A percentile compares a stretch with the other conserved stretches of the same genome.
Conservation (phyloP, 2,113 vertebrate species). For the Azemiops feae region DNA sequence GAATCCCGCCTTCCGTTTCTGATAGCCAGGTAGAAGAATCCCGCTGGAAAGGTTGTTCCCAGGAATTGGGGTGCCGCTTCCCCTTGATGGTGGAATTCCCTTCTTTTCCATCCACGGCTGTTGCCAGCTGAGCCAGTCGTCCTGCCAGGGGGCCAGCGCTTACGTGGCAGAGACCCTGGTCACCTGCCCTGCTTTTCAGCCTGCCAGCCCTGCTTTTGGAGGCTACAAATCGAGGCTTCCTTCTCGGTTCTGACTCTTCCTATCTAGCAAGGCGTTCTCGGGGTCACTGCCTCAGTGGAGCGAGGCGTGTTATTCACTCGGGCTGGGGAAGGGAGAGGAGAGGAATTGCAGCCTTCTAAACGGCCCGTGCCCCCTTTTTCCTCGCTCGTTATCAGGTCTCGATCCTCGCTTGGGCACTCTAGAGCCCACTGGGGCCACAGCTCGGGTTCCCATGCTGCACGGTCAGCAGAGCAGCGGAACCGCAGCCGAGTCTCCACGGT, state of each 20-base stretch:
- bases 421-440: conserved; percentile 87
- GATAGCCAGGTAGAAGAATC: background rate
- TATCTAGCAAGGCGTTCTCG: background rate
- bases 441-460: conserved; percentile 79
- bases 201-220: background rate
- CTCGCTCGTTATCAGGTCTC: conserved; percentile 74
- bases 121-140: background rate
- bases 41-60: background rate
- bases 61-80: background rate
- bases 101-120: background rate
- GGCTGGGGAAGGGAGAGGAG: background rate
- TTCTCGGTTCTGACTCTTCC: background rate
- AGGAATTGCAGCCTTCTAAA: background rate
- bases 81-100: background rate
- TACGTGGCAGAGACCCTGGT: background rate
- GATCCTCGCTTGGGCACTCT: conserved; percentile 82
- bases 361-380: background rate
- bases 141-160: no score
- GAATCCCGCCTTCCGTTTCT: background rate
- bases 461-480: conserved; percentile 83
- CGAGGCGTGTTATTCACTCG: background rate
- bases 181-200: background rate
- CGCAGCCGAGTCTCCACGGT: conserved; percentile 92
- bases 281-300: background rate
- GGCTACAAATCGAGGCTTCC: no score